Evolutionary conservation across 2,113 vertebrate genomes (phyloP).

Genomic region (Tachycineta bicolor): DNA sequence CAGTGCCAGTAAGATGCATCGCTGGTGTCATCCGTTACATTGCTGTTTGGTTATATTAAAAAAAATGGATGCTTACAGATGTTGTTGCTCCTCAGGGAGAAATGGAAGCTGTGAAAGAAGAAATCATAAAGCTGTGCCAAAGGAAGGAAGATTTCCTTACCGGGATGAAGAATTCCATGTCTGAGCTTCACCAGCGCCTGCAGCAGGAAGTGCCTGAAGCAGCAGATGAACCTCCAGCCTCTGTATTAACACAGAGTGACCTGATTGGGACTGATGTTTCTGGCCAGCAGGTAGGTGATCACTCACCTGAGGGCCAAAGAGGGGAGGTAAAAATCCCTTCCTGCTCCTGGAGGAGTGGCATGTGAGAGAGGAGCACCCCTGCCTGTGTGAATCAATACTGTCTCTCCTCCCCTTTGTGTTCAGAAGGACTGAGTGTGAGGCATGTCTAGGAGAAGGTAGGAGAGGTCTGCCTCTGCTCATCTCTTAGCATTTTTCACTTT

Average conservation of each 20-base stretch:
- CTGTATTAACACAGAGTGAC: slow-evolving; percentile 6
- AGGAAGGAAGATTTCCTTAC: slow-evolving; percentile 73
- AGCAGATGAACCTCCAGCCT: slow-evolving; percentile 18
- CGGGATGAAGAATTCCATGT: slow-evolving; percentile 58
- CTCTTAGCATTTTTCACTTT: neutral
- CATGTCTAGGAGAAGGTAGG: neutral
- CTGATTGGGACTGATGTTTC: neutral
- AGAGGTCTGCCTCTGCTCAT: neutral
- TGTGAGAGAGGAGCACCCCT: neutral
- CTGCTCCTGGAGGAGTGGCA: slow-evolving; percentile 5
- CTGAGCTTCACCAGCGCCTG: slow-evolving; percentile 69
- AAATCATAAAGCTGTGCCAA: slow-evolving; percentile 73
- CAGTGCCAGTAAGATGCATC: slow-evolving; percentile 33
- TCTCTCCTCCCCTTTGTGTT: neutral
- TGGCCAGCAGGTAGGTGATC: slow-evolving; percentile 65
- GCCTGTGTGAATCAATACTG: neutral
- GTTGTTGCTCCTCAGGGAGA: slow-evolving; percentile 67
- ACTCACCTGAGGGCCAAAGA: neutral
- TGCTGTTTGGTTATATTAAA: neutral
- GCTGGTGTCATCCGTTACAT: neutral
- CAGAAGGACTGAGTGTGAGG: neutral
- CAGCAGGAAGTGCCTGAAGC: slow-evolving; percentile 47
- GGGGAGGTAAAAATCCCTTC: neutral
- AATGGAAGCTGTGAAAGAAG: slow-evolving; percentile 63
- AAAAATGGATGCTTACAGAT: neutral